Percentiles rank a stretch among this genome's conserved stretches.
These are phyloP conservation scores for Pterophyllum scalare DNA, from an alignment of 2,113 vertebrate genomes.

Conservation along the genomic window DNA sequence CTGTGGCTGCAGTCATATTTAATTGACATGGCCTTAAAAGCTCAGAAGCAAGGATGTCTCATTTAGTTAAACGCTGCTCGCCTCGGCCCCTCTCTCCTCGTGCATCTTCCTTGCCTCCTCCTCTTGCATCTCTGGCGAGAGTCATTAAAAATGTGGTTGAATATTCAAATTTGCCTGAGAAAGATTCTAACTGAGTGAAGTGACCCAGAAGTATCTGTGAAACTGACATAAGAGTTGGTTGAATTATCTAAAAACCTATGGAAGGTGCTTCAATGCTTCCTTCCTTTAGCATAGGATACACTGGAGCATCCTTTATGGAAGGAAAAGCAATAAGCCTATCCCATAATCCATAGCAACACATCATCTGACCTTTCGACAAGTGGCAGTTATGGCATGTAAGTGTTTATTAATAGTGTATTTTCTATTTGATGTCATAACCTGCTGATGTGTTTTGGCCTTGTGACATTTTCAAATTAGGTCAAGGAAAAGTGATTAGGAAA, in stretches of 20 bases:
- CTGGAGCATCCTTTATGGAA: background rate
- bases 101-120: background rate
- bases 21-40: constrained; percentile 5
- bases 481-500: background rate
- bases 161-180: background rate
- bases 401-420: background rate
- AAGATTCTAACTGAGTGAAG: background rate
- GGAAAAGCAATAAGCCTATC: background rate
- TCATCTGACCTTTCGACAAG: background rate
- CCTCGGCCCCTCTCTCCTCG: background rate
- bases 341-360: background rate
- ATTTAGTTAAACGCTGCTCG: background rate
- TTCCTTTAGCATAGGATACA: background rate
- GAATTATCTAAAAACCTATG: too few relatives aligned
- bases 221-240: too few relatives aligned
- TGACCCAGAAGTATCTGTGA: background rate
- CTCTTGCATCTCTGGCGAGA: background rate
- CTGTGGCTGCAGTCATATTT: background rate
- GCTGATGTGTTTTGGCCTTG: background rate
- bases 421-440: constrained; percentile 2
- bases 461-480: background rate
- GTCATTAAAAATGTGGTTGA: background rate
- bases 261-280: background rate
- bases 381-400: background rate
- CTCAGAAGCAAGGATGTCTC: background rate